Evolutionary conservation across 2,888 invertebrate species (phyloP), one percentile per base, ranked within the genome.

Genomic region (Marasmarcha lunaedactyla): DNA sequence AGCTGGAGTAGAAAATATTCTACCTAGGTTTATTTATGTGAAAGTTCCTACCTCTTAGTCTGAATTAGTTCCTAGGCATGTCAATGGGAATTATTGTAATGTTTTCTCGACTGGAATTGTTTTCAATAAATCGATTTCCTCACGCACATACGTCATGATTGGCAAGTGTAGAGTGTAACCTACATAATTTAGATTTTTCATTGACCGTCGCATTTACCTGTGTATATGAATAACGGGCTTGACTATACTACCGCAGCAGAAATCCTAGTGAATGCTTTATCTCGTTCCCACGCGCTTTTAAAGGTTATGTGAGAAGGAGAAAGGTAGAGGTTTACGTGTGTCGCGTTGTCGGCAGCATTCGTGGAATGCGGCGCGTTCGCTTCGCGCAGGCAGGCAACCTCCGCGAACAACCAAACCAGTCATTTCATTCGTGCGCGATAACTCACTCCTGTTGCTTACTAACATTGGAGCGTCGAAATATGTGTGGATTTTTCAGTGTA

Each of bases 311-410:
- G 38, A 43, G 67, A 77, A 52, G 43, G 74, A 63, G 76, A 77
- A 33, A 46, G 55, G 46, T 51, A 56, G 56, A 59, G 5, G 55
- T 62, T 65, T 64, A 58, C 59, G 54, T 59, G 54, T 59, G 64
- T 71, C 59, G 60, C 62, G 63, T 10, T 11, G 30, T 9, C 11
- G 30, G 30, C 60, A 65, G 58, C 63, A 59, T 59, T 63, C 59
- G 60, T 69, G 81, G 81, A 81, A 81, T 81, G 81, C 71, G 77
- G 78, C 59, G 72, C 76, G 72, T 52, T 63, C 65, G 71, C 77
- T 71, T 76, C 67, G 69, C 63, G 66, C 60, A 66, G 59, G 59
- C 55, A 56, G 55, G 33, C 41, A 34, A 35, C 20, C 57, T n/a
- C n/a, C 57, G 15, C 36, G 14, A 25, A 52, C 57, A 57, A 52